Base-by-base conservation (phyloP, 2,113 vertebrate genomes). In the Thryonomys swinderianus region DNA sequence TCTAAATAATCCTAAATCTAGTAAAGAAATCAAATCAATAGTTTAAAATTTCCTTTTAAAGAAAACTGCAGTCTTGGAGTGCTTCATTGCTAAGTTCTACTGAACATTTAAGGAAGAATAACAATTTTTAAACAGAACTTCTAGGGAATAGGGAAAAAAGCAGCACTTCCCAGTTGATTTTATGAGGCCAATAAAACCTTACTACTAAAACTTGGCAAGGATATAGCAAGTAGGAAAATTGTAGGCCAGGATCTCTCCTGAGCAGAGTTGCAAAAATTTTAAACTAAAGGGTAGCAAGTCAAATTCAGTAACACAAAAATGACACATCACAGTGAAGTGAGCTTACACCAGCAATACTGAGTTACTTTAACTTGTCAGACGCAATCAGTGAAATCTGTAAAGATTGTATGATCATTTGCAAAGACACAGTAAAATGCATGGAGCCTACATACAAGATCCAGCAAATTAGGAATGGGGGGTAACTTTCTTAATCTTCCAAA, bases 251-350 rank as follows among this genome's bases (percentile, higher is more conserved):
- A 76, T 83, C n/a, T 71, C 74, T 94, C 74, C 59, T 48, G 61
- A 83, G 21, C 48, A 89, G 78, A 86, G 37, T 12, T 61, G 13
- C 21, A 83, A 91, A 92, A 87, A 14, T 62, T 93, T 62, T 95
- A 78, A 89, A 87, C 55, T 74, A 92, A 90, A 95, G 73, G 30
- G 11, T 74, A 89, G 85, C 82, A 84, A 80, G 34, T 92, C 51
- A 71, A 84, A 96, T 62, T 95, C 81, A 61, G 37, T 45, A 90
- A 80, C 55, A 84, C 23, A 90, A 90, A 96, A 96, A 78, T 17
- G 73, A 82, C 32, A 53, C 21, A 37, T 73, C 40, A 83, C 23
- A 42, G 42, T 25, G 45, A 85, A 73, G 8, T 2, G 67, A 40
- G 20, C 74, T n/a, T 71, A 45, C 34, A 61, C 67, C 7, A 83